Conservation (phyloP, 2,113 vertebrate species). For the Eretmochelys imbricata region DNA sequence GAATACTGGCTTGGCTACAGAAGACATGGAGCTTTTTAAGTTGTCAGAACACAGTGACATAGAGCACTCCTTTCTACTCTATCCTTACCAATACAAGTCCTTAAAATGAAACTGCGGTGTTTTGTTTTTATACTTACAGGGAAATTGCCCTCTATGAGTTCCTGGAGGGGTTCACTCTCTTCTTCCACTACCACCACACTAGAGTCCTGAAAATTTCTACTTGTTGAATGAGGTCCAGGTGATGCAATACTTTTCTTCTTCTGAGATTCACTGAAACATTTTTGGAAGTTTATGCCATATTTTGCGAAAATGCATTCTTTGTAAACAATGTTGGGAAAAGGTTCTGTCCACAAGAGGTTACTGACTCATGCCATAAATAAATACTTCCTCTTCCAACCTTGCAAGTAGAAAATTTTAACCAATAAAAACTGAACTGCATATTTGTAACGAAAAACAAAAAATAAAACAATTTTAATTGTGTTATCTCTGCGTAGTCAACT, state of each 20-base stretch:
- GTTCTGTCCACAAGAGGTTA: not conserved
- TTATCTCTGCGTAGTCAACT: not conserved
- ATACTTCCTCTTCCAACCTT: not conserved
- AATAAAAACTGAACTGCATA: not conserved
- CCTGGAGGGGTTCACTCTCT: conserved; percentile 79
- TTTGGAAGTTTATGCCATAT: not conserved
- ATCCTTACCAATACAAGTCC: not conserved
- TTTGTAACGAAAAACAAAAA: not conserved
- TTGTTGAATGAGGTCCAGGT: conserved; percentile 72
- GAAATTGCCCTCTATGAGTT: conserved; percentile 84
- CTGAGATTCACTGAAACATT: conserved; percentile 88
- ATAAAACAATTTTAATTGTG: not conserved
- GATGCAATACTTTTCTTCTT: conserved; percentile 82
- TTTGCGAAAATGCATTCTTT: not conserved
- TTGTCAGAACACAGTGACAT: not conserved
- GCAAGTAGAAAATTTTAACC: not conserved
- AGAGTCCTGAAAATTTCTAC: conserved; percentile 73
- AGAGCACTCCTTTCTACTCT: not conserved
- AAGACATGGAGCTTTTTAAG: not conserved
- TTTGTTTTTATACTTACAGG: conserved; percentile 83
- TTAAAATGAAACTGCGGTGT: not conserved
- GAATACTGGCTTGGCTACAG: not conserved
- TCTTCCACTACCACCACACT: conserved; percentile 77
- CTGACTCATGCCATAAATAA: not conserved
- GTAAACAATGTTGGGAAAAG: not conserved